Evolutionary conservation across 2,888 invertebrate genomes (phyloP), one percentile per base, ranked within the genome.

Genomic region (Aleiodes testaceus): DNA sequence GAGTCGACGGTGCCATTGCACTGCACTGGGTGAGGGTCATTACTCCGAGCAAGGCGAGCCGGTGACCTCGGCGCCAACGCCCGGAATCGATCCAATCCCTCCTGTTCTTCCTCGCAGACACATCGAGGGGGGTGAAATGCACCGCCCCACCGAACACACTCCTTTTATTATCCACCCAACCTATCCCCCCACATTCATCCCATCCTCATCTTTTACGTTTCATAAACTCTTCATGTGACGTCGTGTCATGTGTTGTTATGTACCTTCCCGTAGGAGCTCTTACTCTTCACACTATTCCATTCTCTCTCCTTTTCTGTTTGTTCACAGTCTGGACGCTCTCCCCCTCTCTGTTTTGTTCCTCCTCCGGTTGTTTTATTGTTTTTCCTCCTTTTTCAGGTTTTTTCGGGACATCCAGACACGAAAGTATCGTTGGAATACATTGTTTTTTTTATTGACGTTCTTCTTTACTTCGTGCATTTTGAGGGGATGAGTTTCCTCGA

Each of bases 11-110:
- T 87, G 86, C 86, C 86, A 85, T 87, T 86, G 87, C 87, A 85
- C 84, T 87, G 86, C 86, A 87, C 87, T 87, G 86, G 87, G 87
- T 87, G 86, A 87, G 87, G 87, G 87, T 87, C 87, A 86, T 87
- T 87, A 87, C 86, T 87, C 87, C 85, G 86, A 79, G 84, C 84
- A 84, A 85, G 84, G 84, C 85, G 82, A 85, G 86, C 85, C 86
- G 85, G 86, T 86, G 87, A 87, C 87, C 87, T 87, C 86, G 84
- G 85, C 84, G 86, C 85, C 87, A 84, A 86, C 86, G 86, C 87
- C 85, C 86, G 85, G 79, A 81, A 87, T 87, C 86, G 87, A 87
- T 87, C 85, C 85, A 82, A 82, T 81, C 82, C 82, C 79, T 78
- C 74, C 66, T 52, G n/a, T 59, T 14, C 63, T 63, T 63, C 18